phyloP scores from a whole-genome alignment of 2,888 invertebrate species.

The Drosophila formosana region DNA sequence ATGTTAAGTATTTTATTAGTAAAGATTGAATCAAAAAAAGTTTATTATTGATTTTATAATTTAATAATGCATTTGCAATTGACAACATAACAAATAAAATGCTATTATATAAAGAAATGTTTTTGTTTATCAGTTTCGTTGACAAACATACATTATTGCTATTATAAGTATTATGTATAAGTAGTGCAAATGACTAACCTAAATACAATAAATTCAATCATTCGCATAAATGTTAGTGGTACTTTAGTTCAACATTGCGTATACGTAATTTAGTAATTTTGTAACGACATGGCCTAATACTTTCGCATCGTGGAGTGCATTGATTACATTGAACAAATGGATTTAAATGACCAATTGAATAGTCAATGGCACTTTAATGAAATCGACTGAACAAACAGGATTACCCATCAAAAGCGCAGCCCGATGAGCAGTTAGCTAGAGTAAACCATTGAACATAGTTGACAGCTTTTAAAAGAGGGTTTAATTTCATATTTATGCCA shows the following conservation, averaged over 20 bases:
- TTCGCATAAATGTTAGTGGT: background rate
- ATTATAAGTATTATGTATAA: background rate
- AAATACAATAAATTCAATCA: background rate
- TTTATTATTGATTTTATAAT: no score
- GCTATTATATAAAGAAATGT: background rate
- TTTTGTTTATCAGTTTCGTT: background rate
- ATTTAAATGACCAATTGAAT: constrained; percentile 35
- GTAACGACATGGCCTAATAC: constrained; percentile 19
- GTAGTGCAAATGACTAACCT: background rate
- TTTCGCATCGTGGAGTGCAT: constrained; percentile 11
- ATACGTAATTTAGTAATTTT: background rate
- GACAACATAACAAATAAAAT: background rate
- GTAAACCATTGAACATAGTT: constrained; percentile 18
- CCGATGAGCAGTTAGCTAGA: background rate
- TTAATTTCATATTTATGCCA: constrained; percentile 59
- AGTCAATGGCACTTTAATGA: constrained; percentile 17
- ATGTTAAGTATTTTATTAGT: no score
- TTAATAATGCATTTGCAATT: no score
- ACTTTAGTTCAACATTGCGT: background rate
- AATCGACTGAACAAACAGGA: constrained; percentile 18
- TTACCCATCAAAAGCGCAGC: constrained; percentile 14
- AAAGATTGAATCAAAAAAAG: no score
- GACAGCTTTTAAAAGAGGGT: constrained; percentile 27
- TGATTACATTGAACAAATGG: constrained; percentile 20
- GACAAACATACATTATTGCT: background rate